These are phyloP conservation scores for Lampropteryx suffumata DNA, from an alignment of 2,888 invertebrate genomes.

Conservation along the genomic window DNA sequence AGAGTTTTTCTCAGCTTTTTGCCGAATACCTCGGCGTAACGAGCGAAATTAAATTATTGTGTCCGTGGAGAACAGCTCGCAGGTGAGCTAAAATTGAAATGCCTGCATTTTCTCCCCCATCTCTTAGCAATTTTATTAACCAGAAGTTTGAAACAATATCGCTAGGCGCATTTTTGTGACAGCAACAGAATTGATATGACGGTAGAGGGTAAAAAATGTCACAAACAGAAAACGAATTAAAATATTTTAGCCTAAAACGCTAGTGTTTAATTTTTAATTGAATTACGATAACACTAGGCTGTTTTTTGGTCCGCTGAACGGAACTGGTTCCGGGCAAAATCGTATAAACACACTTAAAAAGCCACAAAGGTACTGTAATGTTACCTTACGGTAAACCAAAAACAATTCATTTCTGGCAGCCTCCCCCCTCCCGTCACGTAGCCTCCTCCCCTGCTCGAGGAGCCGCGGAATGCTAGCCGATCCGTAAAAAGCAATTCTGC, in stretches of 20 bases:
- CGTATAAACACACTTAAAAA: slow-evolving; percentile 67
- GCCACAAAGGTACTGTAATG: slow-evolving; percentile 69
- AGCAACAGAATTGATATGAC: slow-evolving; percentile 34
- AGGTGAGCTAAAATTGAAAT: slow-evolving; percentile 55
- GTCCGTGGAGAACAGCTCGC: slow-evolving; percentile 41
- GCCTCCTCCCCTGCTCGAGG: slow-evolving; percentile 42
- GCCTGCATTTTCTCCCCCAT: slow-evolving; percentile 35
- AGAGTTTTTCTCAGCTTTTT: slow-evolving; percentile 64
- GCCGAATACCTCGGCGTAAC: slow-evolving; percentile 58
- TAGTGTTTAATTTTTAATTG: slow-evolving; percentile 35
- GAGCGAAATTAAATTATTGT: slow-evolving; percentile 67
- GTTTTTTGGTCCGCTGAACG: slow-evolving; percentile 29
- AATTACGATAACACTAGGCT: slow-evolving; percentile 24
- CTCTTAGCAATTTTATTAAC: slow-evolving; percentile 30
- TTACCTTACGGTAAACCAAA: slow-evolving; percentile 67
- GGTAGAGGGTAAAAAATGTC: slow-evolving; percentile 37
- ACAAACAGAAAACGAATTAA: slow-evolving; percentile 32
- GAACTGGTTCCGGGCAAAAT: slow-evolving; percentile 40
- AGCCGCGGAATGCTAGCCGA: slow-evolving; percentile 69
- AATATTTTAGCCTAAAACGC: slow-evolving; percentile 7
- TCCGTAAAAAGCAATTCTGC: slow-evolving; percentile 79
- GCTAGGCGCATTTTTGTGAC: slow-evolving; percentile 35
- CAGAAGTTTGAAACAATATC: slow-evolving; percentile 30
- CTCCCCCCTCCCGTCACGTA: slow-evolving; percentile 40
- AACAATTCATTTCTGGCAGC: slow-evolving; percentile 71